A percentile compares a stretch with the other conserved stretches of the same genome.
phyloP scores from a whole-genome alignment of 2,888 invertebrate species.

The Crioceris asparagi region DNA sequence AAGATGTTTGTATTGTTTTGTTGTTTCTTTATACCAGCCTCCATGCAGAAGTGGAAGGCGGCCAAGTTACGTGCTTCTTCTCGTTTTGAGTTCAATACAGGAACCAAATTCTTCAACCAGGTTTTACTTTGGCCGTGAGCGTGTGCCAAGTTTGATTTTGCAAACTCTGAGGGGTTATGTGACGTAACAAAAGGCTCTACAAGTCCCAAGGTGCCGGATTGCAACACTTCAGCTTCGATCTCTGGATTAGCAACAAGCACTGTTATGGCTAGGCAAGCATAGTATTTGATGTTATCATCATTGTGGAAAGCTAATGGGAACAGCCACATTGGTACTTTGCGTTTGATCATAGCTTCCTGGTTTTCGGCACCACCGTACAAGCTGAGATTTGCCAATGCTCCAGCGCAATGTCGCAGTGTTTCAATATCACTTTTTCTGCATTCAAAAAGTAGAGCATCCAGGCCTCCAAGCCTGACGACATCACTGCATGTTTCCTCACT shows the following conservation, averaged over 20 bases:
- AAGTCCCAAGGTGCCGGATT: conserved; percentile 91
- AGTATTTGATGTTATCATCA: conserved; percentile 96
- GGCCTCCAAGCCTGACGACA: conserved; percentile 81
- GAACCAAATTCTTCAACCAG: conserved; percentile 87
- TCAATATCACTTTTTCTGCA: conserved; percentile 88
- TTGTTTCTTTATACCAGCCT: conserved; percentile 93
- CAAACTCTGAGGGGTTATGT: conserved; percentile 92
- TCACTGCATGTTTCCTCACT: conserved; percentile 93
- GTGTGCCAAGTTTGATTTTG: conserved; percentile 81
- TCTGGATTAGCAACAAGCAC: conserved; percentile 95
- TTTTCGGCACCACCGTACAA: conserved; percentile 95
- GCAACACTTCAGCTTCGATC: conserved; percentile 90
- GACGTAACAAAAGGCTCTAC: conserved; percentile 94
- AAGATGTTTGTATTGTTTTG: conserved; percentile 88
- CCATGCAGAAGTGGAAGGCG: conserved; percentile 98
- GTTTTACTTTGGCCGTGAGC: conserved; percentile 93
- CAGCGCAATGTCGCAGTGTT: conserved; percentile 90
- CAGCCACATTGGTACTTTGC: conserved; percentile 92
- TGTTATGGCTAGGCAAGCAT: conserved; percentile 95
- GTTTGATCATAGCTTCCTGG: conserved; percentile 93
- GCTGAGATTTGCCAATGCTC: conserved; percentile 91
- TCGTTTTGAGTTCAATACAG: conserved; percentile 86
- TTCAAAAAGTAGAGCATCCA: conserved; percentile 90
- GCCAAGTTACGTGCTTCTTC: conserved; percentile 95
- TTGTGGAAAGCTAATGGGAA: conserved; percentile 94